Base-by-base conservation (phyloP, 2,888 invertebrate species). In the Spicauda simplicius region DNA sequence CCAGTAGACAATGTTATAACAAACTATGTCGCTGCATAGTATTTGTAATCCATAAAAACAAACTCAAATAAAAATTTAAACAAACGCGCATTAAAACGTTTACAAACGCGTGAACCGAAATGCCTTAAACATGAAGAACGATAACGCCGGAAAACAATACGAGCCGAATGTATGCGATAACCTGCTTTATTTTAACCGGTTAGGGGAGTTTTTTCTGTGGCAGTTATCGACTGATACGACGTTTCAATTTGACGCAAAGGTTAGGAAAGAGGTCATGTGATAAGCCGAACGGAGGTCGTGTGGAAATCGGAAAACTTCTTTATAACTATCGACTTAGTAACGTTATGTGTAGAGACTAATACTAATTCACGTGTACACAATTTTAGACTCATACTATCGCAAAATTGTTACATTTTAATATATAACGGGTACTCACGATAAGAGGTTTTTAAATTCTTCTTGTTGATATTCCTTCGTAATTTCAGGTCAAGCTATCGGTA, bases 241-340 rank as follows among this genome's bases (percentile, higher is more conserved):
- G 70, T 84, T 88, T 69, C 71, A 70, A 64, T 70, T 70, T 69
- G 70, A 50, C 50, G 64, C 60, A 76, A 70, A 82, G 82, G 83
- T 84, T 83, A 75, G 85, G 81, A 91, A 91, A 86, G 88, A 83
- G 91, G 91, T 91, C 91, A 87, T 77, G 77, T 87, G 91, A 91
- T 91, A 92, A 91, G 77, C 73, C 77, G 74, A 72, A 68, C 77
- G 82, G 85, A 90, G 90, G 90, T 90, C 87, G 81, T 78, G 77
- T 83, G 88, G 83, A 87, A 89, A 87, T 78, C 79, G 81, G 84
- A 85, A 87, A 86, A 83, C 54, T 50, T 60, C 30, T 53, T 54
- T 54, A 61, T 20, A 7, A 33, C 7, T 50, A 19, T 10, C 10
- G 18, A 33, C 6, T 10, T 33, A 33, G 7, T 6, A 8, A 33